Base-by-base conservation (phyloP, 2,113 vertebrate genomes). In the Odocoileus virginianus region DNA sequence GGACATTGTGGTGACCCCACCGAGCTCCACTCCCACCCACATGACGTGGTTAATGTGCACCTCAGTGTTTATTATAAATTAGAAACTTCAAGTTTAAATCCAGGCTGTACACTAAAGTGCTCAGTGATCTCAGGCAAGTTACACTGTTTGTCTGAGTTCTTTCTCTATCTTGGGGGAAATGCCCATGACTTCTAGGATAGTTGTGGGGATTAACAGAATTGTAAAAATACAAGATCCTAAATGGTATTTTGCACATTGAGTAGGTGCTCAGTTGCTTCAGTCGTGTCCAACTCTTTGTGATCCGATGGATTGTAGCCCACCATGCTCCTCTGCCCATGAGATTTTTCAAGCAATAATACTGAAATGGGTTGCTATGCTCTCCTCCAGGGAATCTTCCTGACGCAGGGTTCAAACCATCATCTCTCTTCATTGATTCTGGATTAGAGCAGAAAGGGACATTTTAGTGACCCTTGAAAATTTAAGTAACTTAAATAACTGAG, bases 21-120 rank as follows among this genome's bases (percentile, higher is more conserved):
- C 85, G 81, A 50, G 36, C n/a, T 88, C 54, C 89, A 25, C 5
- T 95, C 94, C 95, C 87, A 21, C 17, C 52, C 27, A 92, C 97
- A 97, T 95, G 97, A 94, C 84, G 83, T 85, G 91, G 93, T 61
- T 97, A 87, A 2, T 1, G 1, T 50, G 16, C 4, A 6, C 1
- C 16, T 23, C 1, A 12, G 43, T 23, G 40, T 1, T 28, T 23
- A 45, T 1, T 28, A 16, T 23, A n/a, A 27, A n/a, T 45, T 3
- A 54, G 64, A 81, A 23, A 13, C 13, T 5, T 6, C 45, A 5
- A 55, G 36, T 79, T 94, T 55, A 90, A 54, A 45, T 1, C 28
- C 54, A 71, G 52, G 57, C 36, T 33, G 28, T 52, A 10, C 33
- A 55, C 27, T 71, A 13, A 27, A 15, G 43, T 71, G 3, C 23